Base-by-base conservation (phyloP, 1,140 invertebrate species). In the Pomacea maculata region DNA sequence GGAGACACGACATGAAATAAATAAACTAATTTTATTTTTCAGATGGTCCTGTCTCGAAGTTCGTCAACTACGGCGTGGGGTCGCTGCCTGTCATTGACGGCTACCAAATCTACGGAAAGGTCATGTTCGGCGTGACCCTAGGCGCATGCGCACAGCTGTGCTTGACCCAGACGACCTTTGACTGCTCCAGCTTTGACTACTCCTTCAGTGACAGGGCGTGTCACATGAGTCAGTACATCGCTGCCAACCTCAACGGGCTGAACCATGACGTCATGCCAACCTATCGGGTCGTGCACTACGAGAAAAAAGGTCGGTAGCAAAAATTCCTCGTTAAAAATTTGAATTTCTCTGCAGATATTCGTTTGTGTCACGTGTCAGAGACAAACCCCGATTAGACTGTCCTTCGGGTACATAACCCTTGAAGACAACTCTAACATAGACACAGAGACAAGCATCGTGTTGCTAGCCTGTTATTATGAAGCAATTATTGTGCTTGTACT, bases 61-160 rank as follows among this genome's bases (percentile, higher is more conserved):
- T 90, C 79, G 84, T 91, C 29, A 90, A 88, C 83, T 91, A 88
- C 75, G 90, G 90, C 14, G 85, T 84, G 74, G 89, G 89, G 17
- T 84, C 85, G 6, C 80, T 91, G 74, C 86, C 86, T 14, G 86
- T 86, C 3, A 54, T 90, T 17, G 86, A 87, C 63, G 86, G 86
- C 52, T 78, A 85, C 55, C 85, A 87, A 12, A 85, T 90, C 14
- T 89, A 91, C 79, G 81, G 85, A 55, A 88, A 87, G 74, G 85
- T 86, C 19, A 85, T 88, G 70, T 82, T 86, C 29, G 89, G 89
- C 6, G 83, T 90, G 19, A 85, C 86, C 61, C 82, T 90, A 2
- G 87, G 86, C 79, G 87, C 87, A 72, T 91, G 90, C 73, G 90
- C 90, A 65, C 87, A 90, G 75, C 71, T 87, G 21, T 90, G 90